phyloP scores from a whole-genome alignment of 2,888 invertebrate species.

The Mactromeris polynyma region DNA sequence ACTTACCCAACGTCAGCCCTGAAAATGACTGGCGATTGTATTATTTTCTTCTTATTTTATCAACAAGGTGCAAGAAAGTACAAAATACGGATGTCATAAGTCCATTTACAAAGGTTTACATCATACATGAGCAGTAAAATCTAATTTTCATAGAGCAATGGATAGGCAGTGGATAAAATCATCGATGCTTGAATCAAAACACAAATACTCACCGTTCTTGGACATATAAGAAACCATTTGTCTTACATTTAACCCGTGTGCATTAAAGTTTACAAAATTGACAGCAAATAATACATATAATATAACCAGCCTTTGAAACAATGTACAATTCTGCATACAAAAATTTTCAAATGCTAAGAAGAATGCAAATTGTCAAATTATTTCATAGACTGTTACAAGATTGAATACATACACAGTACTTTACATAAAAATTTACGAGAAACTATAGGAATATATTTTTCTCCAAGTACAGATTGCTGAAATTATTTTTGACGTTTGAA shows the following conservation, averaged over 20 bases:
- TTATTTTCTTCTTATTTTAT: slow-evolving; percentile 2
- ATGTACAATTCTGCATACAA: neutral
- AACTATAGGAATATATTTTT: neutral
- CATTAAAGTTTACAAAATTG: slow-evolving; percentile 19
- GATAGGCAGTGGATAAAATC: slow-evolving; percentile 1
- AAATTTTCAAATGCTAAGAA: too few species aligned
- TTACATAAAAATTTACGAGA: neutral
- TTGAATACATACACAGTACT: neutral
- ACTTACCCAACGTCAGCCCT: slow-evolving; percentile 57
- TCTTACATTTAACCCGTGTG: slow-evolving; percentile 26
- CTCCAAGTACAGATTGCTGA: neutral
- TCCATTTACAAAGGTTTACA: neutral
- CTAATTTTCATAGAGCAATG: neutral
- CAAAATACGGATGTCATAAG: neutral
- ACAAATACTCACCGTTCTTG: slow-evolving; percentile 34
- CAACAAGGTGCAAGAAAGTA: neutral
- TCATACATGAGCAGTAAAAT: neutral
- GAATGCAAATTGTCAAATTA: neutral
- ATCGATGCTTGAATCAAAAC: neutral
- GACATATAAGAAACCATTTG: slow-evolving; percentile 34
- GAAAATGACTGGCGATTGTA: slow-evolving; percentile 54
- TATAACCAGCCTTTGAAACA: neutral
- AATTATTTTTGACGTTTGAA: neutral
- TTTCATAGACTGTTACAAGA: slow-evolving; percentile 8
- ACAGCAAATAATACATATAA: neutral